These are phyloP conservation scores for Hemaris fuciformis DNA, from an alignment of 2,888 invertebrate species.

Conservation along the genomic window DNA sequence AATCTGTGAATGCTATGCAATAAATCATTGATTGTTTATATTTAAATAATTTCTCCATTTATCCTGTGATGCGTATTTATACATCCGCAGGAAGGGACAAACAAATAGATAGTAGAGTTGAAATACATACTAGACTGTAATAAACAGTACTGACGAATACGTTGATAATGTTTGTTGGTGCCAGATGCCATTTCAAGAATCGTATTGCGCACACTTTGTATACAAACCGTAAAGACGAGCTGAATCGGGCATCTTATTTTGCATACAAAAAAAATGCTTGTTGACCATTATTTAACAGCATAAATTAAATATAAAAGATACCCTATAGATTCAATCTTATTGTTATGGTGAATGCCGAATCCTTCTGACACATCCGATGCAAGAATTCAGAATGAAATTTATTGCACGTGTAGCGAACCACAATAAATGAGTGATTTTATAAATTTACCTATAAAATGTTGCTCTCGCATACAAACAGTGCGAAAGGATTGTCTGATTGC, in stretches of 20 bases:
- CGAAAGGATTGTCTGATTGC: conserved; percentile 26
- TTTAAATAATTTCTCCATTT: too few relatives aligned
- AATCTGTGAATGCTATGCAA: too few relatives aligned
- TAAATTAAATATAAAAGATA: not conserved
- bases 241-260: not conserved
- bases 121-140: too few relatives aligned
- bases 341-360: conserved; percentile 29
- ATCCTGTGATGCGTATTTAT: too few relatives aligned
- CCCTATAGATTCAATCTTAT: conserved; percentile 29
- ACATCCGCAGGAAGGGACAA: too few relatives aligned
- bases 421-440: conserved; percentile 51
- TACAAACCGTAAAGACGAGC: too few relatives aligned
- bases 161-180: too few relatives aligned
- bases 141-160: too few relatives aligned
- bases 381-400: conserved; percentile 37
- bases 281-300: not conserved
- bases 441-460: conserved; percentile 28
- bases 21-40: too few relatives aligned
- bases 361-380: conserved; percentile 36
- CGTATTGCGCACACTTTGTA: too few relatives aligned
- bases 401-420: conserved; percentile 24
- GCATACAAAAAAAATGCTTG: not conserved
- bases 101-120: too few relatives aligned
- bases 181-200: too few relatives aligned
- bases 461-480: conserved; percentile 7